phyloP scores from a whole-genome alignment of 2,888 invertebrate genomes.

The Hemistola chrysoprasaria region DNA sequence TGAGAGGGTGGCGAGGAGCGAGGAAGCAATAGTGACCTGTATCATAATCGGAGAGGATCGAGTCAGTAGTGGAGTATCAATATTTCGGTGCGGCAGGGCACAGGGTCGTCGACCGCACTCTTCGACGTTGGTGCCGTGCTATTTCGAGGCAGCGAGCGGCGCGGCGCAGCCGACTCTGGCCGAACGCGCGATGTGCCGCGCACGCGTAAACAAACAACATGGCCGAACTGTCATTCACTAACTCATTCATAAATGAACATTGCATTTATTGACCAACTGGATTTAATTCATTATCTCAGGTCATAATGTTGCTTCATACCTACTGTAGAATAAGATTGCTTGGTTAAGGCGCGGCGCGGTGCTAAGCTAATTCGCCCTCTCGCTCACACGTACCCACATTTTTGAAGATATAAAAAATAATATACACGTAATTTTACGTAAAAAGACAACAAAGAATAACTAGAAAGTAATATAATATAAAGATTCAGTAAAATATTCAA shows the following conservation, averaged over 20 bases:
- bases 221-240: conserved; percentile 79
- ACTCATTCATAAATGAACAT: conserved; percentile 78
- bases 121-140: conserved; percentile 71
- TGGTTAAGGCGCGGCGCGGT: too few species aligned
- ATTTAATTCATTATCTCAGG: conserved; percentile 53
- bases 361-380: too few species aligned
- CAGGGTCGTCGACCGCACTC: conserved; percentile 75
- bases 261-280: conserved; percentile 65
- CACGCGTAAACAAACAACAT: conserved; percentile 78
- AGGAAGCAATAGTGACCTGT: conserved; percentile 42
- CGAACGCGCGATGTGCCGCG: conserved; percentile 61
- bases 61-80: conserved; percentile 64
- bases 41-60: conserved; percentile 60
- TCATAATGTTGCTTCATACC: conserved; percentile 1
- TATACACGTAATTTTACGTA: too few species aligned
- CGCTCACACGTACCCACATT: too few species aligned
- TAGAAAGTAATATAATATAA: too few species aligned
- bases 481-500: too few species aligned
- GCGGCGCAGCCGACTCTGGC: conserved; percentile 55
- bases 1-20: conserved; percentile 11
- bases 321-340: too few species aligned
- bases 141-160: conserved; percentile 72
- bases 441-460: too few species aligned
- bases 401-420: too few species aligned
- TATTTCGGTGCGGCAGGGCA: conserved; percentile 75